Percentiles rank a stretch among this genome's conserved stretches.
phyloP scores from a whole-genome alignment of 2,888 invertebrate genomes.

The Coremacera marginata region DNA sequence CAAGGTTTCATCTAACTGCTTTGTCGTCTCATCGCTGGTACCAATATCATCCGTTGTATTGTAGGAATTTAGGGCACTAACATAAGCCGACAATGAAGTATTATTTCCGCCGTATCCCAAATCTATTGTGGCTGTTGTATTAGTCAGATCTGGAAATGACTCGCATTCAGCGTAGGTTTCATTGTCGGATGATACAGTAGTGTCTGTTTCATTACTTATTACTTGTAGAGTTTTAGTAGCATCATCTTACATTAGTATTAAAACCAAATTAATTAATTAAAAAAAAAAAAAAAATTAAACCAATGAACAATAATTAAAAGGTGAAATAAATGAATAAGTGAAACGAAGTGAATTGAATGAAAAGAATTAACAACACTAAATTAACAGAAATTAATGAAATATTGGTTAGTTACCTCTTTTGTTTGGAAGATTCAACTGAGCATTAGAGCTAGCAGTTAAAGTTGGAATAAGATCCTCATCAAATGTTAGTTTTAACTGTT shows the following conservation, averaged over 20 bases:
- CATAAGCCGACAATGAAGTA: slow-evolving; percentile 50
- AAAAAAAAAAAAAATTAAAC: slow-evolving; percentile 40
- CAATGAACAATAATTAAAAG: slow-evolving; percentile 31
- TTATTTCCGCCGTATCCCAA: slow-evolving; percentile 43
- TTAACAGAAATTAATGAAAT: neutral
- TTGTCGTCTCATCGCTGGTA: slow-evolving; percentile 48
- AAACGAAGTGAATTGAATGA: neutral
- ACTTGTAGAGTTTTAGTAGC: slow-evolving; percentile 35
- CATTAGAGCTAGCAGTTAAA: slow-evolving; percentile 46
- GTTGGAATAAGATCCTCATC: slow-evolving; percentile 54
- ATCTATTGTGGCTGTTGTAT: slow-evolving; percentile 34
- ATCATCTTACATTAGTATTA: slow-evolving; percentile 29
- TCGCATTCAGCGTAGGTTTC: slow-evolving; percentile 65
- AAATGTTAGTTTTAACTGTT: slow-evolving; percentile 49
- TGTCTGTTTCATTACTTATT: slow-evolving; percentile 46
- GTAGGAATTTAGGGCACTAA: slow-evolving; percentile 54
- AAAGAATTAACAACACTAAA: neutral
- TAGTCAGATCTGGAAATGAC: slow-evolving; percentile 46
- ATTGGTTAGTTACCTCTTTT: slow-evolving; percentile 42
- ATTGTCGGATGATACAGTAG: slow-evolving; percentile 59
- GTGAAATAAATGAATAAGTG: neutral
- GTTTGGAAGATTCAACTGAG: slow-evolving; percentile 37
- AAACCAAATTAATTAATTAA: neutral
- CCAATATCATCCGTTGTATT: slow-evolving; percentile 34
- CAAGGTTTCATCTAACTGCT: slow-evolving; percentile 50